Conservation (phyloP, 30 jellyfish, hydroid and myxozoan genomes). For the Pseudorhiza aurosa region DNA sequence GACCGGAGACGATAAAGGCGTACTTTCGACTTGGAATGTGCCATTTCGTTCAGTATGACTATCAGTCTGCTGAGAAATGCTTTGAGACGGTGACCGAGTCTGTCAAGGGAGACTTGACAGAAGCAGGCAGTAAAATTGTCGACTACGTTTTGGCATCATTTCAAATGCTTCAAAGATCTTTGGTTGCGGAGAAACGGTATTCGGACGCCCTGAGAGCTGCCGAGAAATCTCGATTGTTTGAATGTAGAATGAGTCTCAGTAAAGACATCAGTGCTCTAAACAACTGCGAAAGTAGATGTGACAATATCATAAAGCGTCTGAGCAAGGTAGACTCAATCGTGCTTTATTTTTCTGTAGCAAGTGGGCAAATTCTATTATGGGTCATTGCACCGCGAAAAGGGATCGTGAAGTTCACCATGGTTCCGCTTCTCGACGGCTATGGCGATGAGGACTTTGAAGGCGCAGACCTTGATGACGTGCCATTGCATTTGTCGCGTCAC, state of each 20-base stretch:
- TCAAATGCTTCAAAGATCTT: constrained; percentile 83
- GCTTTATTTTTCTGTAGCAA: constrained; percentile 76
- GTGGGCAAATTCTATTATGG: constrained; percentile 91
- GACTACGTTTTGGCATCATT: constrained; percentile 73
- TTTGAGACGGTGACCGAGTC: constrained; percentile 30
- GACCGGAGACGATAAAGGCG: constrained; percentile 46
- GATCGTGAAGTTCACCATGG: constrained; percentile 77
- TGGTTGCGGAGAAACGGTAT: constrained; percentile 27
- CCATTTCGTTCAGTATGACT: constrained; percentile 49
- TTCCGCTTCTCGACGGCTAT: constrained; percentile 71
- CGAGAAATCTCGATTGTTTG: constrained; percentile 69
- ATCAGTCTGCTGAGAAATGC: constrained; percentile 57
- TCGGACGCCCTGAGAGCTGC: constrained; percentile 85
- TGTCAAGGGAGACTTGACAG: neutral
- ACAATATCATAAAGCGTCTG: constrained; percentile 47
- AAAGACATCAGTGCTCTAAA: neutral
- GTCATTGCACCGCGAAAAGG: constrained; percentile 85
- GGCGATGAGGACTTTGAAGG: constrained; percentile 68
- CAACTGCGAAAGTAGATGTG: constrained; percentile 9
- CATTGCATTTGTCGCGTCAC: constrained; percentile 19
- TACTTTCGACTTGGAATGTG: constrained; percentile 80
- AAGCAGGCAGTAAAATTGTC: neutral
- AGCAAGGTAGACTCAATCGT: constrained; percentile 46
- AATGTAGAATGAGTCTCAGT: constrained; percentile 27
- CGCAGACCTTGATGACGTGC: constrained; percentile 81